phyloP scores from a whole-genome alignment of 2,113 vertebrate species.

The Hemichromis elongatus region DNA sequence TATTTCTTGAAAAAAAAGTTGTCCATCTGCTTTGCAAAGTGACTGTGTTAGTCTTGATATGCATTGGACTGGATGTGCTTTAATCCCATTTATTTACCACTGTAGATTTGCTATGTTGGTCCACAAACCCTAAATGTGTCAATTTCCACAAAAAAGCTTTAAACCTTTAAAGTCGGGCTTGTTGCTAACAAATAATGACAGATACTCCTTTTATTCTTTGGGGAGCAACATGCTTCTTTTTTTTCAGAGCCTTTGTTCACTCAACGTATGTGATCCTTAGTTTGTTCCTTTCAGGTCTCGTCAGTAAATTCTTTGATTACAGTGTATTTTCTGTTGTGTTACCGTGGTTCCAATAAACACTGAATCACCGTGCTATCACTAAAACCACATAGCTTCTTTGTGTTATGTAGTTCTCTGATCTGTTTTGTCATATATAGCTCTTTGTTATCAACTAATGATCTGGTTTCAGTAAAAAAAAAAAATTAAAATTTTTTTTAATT shows the following conservation, averaged over 20 bases:
- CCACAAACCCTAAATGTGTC: background rate
- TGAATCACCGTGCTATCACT: background rate
- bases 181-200: background rate
- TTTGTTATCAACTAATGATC: background rate
- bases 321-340: background rate
- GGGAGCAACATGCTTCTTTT: background rate
- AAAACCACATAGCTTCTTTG: background rate
- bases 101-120: background rate
- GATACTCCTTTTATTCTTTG: background rate
- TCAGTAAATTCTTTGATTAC: background rate
- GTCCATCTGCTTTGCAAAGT: background rate
- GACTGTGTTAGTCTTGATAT: background rate
- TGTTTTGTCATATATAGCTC: background rate
- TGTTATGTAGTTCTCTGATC: background rate
- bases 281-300: background rate
- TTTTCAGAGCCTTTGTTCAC: background rate
- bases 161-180: background rate
- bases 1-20: background rate
- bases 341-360: background rate
- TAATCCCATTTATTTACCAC: background rate
- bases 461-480: too few species aligned
- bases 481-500: too few species aligned
- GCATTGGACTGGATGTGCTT: background rate
- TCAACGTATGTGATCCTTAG: background rate
- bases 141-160: background rate